These are phyloP conservation scores for Torymus tubicola DNA, from an alignment of 2,888 invertebrate genomes.

Conservation along the genomic window DNA sequence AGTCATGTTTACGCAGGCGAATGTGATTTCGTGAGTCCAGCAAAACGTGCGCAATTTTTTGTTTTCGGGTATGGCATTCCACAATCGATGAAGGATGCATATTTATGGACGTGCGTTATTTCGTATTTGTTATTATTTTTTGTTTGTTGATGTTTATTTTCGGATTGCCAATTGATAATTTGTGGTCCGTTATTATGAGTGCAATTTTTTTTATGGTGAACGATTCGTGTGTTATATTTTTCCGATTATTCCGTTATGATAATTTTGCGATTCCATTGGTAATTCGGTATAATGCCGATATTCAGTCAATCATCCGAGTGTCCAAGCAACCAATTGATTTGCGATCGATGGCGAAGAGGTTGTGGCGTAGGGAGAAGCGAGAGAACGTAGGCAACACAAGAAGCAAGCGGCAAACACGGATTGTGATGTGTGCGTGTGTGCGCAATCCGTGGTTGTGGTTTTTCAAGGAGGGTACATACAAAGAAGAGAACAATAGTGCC, in stretches of 20 bases:
- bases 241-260: constrained; percentile 34
- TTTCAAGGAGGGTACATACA: constrained; percentile 71
- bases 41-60: constrained; percentile 37
- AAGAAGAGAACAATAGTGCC: constrained; percentile 71
- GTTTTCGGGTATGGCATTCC: constrained; percentile 37
- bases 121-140: constrained; percentile 39
- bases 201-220: constrained; percentile 4
- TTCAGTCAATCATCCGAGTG: constrained; percentile 66
- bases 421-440: constrained; percentile 69
- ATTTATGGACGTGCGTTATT: constrained; percentile 47
- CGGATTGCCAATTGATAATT: constrained; percentile 34
- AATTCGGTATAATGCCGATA: constrained; percentile 52
- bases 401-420: constrained; percentile 72
- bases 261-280: constrained; percentile 48
- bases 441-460: constrained; percentile 68
- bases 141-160: constrained; percentile 13
- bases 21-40: constrained; percentile 32
- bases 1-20: constrained; percentile 45
- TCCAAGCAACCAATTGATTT: constrained; percentile 67
- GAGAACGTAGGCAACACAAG: constrained; percentile 70
- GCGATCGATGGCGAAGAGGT: constrained; percentile 63
- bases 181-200: constrained; percentile 9
- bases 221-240: neutral
- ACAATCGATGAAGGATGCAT: constrained; percentile 41
- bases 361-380: constrained; percentile 70